Evolutionary conservation across 2,888 invertebrate genomes (phyloP).

Genomic region (Agrypnus murinus): DNA sequence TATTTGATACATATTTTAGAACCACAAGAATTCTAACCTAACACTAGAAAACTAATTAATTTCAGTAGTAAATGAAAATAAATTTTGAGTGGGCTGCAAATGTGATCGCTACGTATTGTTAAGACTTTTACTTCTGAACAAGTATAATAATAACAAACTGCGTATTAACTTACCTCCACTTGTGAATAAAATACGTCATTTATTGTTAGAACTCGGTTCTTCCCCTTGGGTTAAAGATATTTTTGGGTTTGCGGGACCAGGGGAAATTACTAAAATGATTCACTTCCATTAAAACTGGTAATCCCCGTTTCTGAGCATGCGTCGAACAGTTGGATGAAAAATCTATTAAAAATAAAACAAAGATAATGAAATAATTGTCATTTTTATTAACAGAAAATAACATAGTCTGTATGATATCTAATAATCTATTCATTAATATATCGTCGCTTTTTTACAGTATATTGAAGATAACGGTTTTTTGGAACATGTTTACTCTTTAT

Average conservation of each 20-base stretch:
- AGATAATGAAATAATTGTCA: no score
- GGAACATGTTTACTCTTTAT: no score
- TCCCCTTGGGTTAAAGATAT: conserved; percentile 23
- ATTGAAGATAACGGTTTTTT: no score
- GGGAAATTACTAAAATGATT: conserved; percentile 8
- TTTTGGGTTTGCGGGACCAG: neutral
- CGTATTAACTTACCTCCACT: conserved; percentile 27
- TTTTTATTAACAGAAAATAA: no score
- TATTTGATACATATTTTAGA: conserved; percentile 14
- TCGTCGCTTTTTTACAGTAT: no score
- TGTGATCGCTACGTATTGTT: no score
- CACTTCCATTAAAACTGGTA: neutral
- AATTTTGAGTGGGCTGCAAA: no score
- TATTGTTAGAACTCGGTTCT: conserved; percentile 20
- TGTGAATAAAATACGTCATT: conserved; percentile 18
- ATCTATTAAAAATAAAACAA: no score
- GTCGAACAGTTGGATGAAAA: neutral
- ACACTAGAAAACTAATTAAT: neutral
- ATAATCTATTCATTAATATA: no score
- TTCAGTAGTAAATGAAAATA: no score
- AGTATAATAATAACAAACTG: neutral
- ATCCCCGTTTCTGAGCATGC: conserved; percentile 25
- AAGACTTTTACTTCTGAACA: no score
- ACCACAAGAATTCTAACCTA: conserved; percentile 18
- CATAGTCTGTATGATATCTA: no score